Conservation (phyloP, 2,113 vertebrate species). For the Odobenus rosmarus region DNA sequence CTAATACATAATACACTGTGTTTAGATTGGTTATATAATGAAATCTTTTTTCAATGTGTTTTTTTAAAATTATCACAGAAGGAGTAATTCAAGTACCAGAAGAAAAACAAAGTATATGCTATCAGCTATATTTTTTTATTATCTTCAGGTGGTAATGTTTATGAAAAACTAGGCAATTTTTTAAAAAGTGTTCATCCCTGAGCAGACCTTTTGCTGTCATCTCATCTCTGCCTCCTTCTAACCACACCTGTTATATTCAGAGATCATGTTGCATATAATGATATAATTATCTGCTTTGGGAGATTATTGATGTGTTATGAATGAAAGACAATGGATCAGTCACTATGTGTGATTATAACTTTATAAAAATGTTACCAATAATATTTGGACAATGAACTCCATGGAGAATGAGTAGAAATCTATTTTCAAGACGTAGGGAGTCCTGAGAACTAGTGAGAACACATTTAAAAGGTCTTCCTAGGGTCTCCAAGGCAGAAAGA, state of each 20-base stretch:
- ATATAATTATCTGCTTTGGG: constrained; percentile 66
- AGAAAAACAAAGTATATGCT: constrained; percentile 29
- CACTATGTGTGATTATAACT: constrained; percentile 13
- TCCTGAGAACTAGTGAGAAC: neutral
- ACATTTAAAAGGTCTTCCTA: constrained; percentile 34
- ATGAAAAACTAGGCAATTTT: constrained; percentile 33
- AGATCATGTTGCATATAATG: constrained; percentile 67
- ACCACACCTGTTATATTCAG: constrained; percentile 67
- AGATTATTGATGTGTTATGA: constrained; percentile 63
- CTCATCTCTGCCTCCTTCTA: neutral
- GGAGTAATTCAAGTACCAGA: constrained; percentile 47
- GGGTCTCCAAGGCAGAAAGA: neutral
- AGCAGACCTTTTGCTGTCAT: constrained; percentile 57
- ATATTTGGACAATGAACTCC: constrained; percentile 39
- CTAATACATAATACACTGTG: constrained; percentile 11
- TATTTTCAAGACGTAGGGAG: constrained; percentile 52
- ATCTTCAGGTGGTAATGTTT: constrained; percentile 75
- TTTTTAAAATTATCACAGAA: constrained; percentile 45
- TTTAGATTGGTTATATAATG: constrained; percentile 49
- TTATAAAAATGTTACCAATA: neutral
- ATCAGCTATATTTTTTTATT: constrained; percentile 65
- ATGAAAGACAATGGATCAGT: constrained; percentile 65
- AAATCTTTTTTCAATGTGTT: constrained; percentile 10
- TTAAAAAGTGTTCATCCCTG: constrained; percentile 41
- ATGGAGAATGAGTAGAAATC: constrained; percentile 34